Base-by-base conservation (phyloP, 2,113 vertebrate genomes). In the Axis porcinus region DNA sequence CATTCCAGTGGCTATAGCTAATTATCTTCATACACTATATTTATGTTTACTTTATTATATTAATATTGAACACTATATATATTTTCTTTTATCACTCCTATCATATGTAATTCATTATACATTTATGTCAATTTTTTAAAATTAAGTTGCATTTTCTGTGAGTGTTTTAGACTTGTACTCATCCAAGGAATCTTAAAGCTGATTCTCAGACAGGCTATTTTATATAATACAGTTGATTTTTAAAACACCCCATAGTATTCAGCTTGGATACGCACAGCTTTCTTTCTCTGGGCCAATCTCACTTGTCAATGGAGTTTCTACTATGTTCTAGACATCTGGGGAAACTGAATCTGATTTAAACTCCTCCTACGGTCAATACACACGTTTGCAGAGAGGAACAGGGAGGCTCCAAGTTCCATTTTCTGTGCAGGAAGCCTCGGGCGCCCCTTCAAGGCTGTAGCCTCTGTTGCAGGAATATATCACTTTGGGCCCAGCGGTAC, bases 311-410 rank as follows among this genome's bases (percentile, higher is more conserved):
- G 27, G 54, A 9, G 50, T 62, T 95, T 76, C 30, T 52, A 79
- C 17, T 86, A 4, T 19, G 14, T 79, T 67, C 88, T 54, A 81
- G 58, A 85, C 27, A 28, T 25, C 19, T 3, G 25, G 74, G 55
- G 88, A 87, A 67, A 43, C 5, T 0, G 2, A 96, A 91, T 13
- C 17, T 70, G 94, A 54, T 74, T 27, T 54, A 93, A n/a, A 84
- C 86, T 82, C 87, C 55, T 95, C 96, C 94, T 76, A 86, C 97
- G 98, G 40, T 92, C 92, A 98, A 98, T 98, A 98, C 99, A 99
- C 99, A 99, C 99, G 98, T 99, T 99, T 99, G 98, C 99, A 99
- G 85, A 99, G 96, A 95, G 99, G 99, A 89, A 98, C 98, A 2
- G 98, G 94, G 89, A 99, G 99, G 97, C 99, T 99, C 99, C 99